Evolutionary conservation across 2,888 invertebrate genomes (phyloP).

Genomic region (Malthinus flaveolus): DNA sequence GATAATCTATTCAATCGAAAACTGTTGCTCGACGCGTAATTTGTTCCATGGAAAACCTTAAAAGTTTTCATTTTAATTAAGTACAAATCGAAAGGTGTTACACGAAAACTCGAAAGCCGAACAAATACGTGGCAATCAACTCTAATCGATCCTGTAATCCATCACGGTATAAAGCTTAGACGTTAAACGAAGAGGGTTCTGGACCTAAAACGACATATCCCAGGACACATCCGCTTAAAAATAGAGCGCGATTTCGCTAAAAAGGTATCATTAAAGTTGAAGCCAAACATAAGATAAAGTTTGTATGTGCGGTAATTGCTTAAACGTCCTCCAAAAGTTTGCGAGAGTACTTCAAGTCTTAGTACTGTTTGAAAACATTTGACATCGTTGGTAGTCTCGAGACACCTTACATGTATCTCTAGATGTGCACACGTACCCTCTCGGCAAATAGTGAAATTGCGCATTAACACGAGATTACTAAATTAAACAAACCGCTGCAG

Average conservation of each 20-base stretch:
- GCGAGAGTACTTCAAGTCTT: conserved; percentile 30
- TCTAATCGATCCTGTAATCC: conserved; percentile 57
- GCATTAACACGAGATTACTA: conserved; percentile 47
- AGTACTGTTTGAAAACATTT: conserved; percentile 32
- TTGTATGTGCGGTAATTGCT: conserved; percentile 34
- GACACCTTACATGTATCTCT: conserved; percentile 38
- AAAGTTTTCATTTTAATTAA: conserved; percentile 3
- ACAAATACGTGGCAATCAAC: conserved; percentile 48
- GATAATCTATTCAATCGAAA: conserved; percentile 11
- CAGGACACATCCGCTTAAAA: conserved; percentile 14
- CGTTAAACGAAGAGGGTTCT: conserved; percentile 28
- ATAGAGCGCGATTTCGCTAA: conserved; percentile 1
- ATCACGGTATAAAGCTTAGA: conserved; percentile 44
- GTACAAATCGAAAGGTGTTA: conserved; percentile 6
- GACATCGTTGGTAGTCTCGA: conserved; percentile 31
- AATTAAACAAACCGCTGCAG: conserved; percentile 50
- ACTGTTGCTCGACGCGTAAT: conserved; percentile 11
- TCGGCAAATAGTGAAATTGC: conserved; percentile 44
- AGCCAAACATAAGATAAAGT: conserved; percentile 10
- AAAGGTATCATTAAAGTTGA: not conserved
- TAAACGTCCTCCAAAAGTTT: conserved; percentile 36
- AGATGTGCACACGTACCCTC: conserved; percentile 41
- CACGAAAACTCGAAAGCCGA: conserved; percentile 7
- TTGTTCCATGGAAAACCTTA: not conserved
- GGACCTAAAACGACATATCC: conserved; percentile 23